Base-by-base conservation (phyloP, 1,140 invertebrate species). In the Eulimnadia texana region DNA sequence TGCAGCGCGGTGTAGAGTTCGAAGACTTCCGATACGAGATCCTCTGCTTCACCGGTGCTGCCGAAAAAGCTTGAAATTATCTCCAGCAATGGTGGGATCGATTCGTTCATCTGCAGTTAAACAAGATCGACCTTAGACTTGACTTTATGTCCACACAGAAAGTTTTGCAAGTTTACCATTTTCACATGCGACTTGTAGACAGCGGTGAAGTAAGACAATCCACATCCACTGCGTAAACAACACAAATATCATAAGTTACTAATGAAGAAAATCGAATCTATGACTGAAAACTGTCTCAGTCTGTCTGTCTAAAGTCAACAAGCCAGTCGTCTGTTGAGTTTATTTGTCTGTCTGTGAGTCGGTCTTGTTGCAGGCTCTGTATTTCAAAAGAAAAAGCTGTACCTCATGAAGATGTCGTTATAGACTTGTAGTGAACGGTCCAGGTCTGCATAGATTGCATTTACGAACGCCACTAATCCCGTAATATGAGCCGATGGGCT, bases 101-200 rank as follows among this genome's bases (percentile, higher is more conserved):
- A n/a, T n/a, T n/a, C n/a, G n/a, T n/a, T n/a, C n/a, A n/a, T n/a
- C n/a, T n/a, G n/a, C n/a, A n/a, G n/a, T n/a, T n/a, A n/a, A n/a
- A n/a, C n/a, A n/a, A n/a, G n/a, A n/a, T n/a, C n/a, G n/a, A n/a
- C n/a, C n/a, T n/a, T n/a, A n/a, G n/a, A n/a, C n/a, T n/a, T n/a
- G n/a, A n/a, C n/a, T n/a, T n/a, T n/a, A n/a, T n/a, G n/a, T n/a
- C n/a, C n/a, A n/a, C n/a, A n/a, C n/a, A n/a, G n/a, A n/a, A n/a
- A n/a, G n/a, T n/a, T n/a, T n/a, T n/a, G n/a, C 22, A n/a, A n/a
- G 75, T 81, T 82, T 76, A 86, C 84, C 81, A 90, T 77, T 76
- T 88, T 88, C 70, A 91, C 88, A 64, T 90, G 76, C 72, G 90
- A 86, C 68, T 86, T 88, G 74, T 88, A 92, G 33, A 86, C 82